Evolutionary conservation across 1,140 invertebrate genomes (phyloP).

Genomic region (Hycleus cichorii): DNA sequence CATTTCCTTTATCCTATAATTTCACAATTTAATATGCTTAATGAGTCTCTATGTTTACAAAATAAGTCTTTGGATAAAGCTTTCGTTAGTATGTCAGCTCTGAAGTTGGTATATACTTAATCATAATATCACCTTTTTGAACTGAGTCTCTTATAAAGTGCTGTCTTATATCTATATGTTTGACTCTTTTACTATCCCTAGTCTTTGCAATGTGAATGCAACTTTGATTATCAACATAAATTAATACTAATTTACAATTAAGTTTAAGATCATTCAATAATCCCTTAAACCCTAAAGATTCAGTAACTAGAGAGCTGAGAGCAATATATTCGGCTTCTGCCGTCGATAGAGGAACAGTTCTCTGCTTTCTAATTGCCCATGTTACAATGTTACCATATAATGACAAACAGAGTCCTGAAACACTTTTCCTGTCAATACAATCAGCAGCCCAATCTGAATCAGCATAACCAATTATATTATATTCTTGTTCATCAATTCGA

Average conservation of each 20-base stretch:
- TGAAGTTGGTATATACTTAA: conserved; percentile 14
- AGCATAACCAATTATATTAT: not conserved
- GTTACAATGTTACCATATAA: conserved; percentile 27
- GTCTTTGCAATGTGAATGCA: conserved; percentile 29
- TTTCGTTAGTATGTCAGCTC: conserved; percentile 23
- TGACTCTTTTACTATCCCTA: conserved; percentile 28
- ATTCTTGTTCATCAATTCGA: not conserved
- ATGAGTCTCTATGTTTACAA: conserved; percentile 8
- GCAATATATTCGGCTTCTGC: conserved; percentile 42
- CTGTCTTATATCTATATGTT: conserved; percentile 38
- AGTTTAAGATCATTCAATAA: too few relatives aligned
- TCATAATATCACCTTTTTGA: conserved; percentile 8
- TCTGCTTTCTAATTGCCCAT: conserved; percentile 38
- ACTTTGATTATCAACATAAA: conserved; percentile 30
- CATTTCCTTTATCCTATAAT: too few relatives aligned
- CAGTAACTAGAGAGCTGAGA: conserved; percentile 21
- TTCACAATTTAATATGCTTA: not conserved
- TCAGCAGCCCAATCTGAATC: conserved; percentile 38
- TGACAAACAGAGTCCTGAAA: conserved; percentile 36
- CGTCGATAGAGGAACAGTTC: conserved; percentile 34
- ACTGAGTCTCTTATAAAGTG: conserved; percentile 34
- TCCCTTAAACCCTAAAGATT: too few relatives aligned
- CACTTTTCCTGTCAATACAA: conserved; percentile 31
- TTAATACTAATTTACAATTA: not conserved
- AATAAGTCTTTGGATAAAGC: conserved; percentile 2